Evolutionary conservation across 2,797 vertebrate genomes (phyloP).

Genomic region (Octomys mimax): DNA sequence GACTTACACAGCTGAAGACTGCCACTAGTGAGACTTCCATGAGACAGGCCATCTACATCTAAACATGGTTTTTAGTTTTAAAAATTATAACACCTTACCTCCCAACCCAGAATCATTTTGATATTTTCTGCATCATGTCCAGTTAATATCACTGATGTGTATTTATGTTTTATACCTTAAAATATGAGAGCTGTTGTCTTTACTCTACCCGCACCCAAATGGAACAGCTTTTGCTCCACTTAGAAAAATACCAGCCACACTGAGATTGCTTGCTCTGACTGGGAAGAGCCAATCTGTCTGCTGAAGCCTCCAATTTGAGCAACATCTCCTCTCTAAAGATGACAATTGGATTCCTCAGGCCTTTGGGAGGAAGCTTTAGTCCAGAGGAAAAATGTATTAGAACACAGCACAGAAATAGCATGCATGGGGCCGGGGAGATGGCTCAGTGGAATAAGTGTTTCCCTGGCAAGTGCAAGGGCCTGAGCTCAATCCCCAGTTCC

Average conservation of each 20-base stretch:
- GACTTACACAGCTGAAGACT: neutral
- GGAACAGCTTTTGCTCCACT: neutral
- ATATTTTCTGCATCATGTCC: neutral
- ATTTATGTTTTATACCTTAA: neutral
- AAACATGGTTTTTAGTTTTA: neutral
- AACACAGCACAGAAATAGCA: neutral
- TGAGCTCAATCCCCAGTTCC: no score
- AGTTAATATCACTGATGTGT: neutral
- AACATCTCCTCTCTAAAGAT: neutral
- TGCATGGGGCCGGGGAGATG: no score
- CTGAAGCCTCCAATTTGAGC: neutral
- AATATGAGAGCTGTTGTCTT: neutral
- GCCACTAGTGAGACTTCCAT: neutral
- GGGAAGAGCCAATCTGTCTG: neutral
- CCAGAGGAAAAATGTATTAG: neutral
- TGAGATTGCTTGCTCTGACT: neutral
- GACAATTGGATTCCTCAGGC: neutral
- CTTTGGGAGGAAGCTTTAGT: neutral
- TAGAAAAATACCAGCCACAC: neutral
- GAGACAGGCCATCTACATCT: neutral
- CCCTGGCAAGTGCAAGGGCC: no score
- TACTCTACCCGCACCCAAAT: neutral
- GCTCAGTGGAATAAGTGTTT: no score
- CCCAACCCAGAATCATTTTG: neutral
- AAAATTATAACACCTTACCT: neutral